Percentiles rank a stretch among this genome's conserved stretches.
These are phyloP conservation scores for Cheilosia grossa DNA, from an alignment of 2,888 invertebrate species.

Conservation along the genomic window DNA sequence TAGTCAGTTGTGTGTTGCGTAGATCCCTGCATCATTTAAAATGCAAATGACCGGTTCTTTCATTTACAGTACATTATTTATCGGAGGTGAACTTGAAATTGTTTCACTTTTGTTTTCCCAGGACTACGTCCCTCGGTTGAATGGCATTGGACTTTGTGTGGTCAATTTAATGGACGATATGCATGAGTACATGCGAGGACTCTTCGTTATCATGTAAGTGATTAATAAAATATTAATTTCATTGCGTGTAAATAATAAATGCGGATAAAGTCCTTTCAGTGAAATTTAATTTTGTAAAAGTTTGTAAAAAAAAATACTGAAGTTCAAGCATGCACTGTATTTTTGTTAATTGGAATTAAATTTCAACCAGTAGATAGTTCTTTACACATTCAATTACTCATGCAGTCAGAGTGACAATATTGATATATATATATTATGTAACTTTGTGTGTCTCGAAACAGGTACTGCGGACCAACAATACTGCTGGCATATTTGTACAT, in stretches of 20 bases:
- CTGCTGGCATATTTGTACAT: constrained; percentile 87
- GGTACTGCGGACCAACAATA: constrained; percentile 83
- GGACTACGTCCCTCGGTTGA: constrained; percentile 84
- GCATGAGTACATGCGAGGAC: constrained; percentile 87
- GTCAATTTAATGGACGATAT: constrained; percentile 87
- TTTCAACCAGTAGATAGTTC: background rate
- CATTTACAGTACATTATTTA: background rate
- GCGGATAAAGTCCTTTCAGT: background rate
- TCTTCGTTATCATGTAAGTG: constrained; percentile 87
- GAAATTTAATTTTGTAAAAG: background rate
- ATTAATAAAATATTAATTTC: constrained; percentile 49
- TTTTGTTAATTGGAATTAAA: background rate
- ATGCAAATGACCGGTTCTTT: background rate
- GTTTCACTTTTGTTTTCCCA: constrained; percentile 76
- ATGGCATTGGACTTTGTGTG: constrained; percentile 86
- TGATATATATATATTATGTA: background rate
- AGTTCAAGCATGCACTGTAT: background rate
- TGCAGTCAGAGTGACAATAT: too few species aligned
- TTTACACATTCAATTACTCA: background rate
- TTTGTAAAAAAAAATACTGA: background rate
- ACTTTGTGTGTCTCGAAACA: constrained; percentile 52
- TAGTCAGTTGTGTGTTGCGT: too few species aligned
- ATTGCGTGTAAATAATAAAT: constrained; percentile 23
- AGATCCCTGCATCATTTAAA: too few species aligned
- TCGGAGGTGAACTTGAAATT: background rate